phyloP scores from a whole-genome alignment of 2,797 vertebrate species.

The Hephaestus fuliginosus region DNA sequence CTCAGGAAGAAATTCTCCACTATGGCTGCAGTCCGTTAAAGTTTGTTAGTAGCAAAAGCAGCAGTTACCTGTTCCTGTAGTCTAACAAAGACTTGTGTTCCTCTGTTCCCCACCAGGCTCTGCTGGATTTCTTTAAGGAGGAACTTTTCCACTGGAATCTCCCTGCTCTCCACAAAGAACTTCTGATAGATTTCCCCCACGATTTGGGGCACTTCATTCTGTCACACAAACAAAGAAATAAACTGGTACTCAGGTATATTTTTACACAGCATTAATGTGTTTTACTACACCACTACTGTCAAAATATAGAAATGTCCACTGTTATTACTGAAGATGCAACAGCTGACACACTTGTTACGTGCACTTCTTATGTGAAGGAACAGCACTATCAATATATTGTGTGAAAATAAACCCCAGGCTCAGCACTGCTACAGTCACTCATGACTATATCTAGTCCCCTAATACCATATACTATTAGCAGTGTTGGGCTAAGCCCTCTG shows the following conservation, averaged over 20 bases:
- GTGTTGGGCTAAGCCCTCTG: background rate
- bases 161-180: constrained; percentile 96
- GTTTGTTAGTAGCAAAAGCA: background rate
- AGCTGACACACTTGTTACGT: background rate
- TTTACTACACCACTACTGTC: background rate
- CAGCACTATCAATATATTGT: background rate
- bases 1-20: background rate
- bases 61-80: constrained; percentile 91
- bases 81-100: constrained; percentile 94
- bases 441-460: background rate
- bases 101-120: constrained; percentile 97
- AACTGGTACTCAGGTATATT: background rate
- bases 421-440: background rate
- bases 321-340: too few relatives aligned
- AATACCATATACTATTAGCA: background rate
- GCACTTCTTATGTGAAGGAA: background rate
- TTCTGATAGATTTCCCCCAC: constrained; percentile 99
- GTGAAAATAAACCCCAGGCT: background rate
- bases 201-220: constrained; percentile 90
- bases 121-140: constrained; percentile 98
- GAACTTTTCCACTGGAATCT: constrained; percentile 95
- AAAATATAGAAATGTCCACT: background rate
- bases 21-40: background rate
- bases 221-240: constrained; percentile 23
- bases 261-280: background rate